Evolutionary conservation across 2,888 invertebrate genomes (phyloP).

Genomic region (Pharmacophagus antenor): DNA sequence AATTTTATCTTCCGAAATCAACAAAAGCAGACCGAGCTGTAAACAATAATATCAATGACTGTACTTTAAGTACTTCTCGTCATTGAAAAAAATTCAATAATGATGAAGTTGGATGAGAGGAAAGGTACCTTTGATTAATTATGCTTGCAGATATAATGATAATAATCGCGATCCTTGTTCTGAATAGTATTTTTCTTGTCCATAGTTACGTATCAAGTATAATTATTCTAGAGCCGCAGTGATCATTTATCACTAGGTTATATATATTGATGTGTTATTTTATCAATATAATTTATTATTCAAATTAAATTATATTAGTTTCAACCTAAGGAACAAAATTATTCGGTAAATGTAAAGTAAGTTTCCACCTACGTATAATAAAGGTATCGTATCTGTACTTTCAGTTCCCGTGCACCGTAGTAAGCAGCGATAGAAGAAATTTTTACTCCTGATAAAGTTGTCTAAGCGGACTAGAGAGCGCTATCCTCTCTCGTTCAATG

Average conservation of each 20-base stretch:
- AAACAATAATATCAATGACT: neutral
- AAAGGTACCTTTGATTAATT: neutral
- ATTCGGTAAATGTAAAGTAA: too few relatives aligned
- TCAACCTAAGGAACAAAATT: too few relatives aligned
- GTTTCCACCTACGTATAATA: neutral
- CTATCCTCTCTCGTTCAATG: constrained; percentile 9
- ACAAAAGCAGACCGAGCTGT: neutral
- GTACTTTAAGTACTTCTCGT: too few relatives aligned
- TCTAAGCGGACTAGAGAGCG: constrained; percentile 11
- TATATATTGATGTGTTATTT: too few relatives aligned
- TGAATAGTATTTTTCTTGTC: neutral
- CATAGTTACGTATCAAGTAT: neutral
- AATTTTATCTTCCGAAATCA: neutral
- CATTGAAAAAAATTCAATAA: neutral
- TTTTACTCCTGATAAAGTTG: constrained; percentile 15
- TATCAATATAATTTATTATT: too few relatives aligned
- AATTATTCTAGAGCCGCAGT: too few relatives aligned
- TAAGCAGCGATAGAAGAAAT: constrained; percentile 15
- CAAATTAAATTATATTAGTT: neutral
- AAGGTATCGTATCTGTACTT: constrained; percentile 22
- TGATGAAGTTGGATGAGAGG: neutral
- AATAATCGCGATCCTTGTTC: constrained; percentile 1
- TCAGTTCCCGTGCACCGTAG: constrained; percentile 13
- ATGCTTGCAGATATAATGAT: constrained; percentile 1
- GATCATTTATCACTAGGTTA: too few relatives aligned